A percentile compares a stretch with the other conserved stretches of the same genome.
phyloP scores from a whole-genome alignment of 2,797 vertebrate genomes.

The Pachyuromys duprasi region DNA sequence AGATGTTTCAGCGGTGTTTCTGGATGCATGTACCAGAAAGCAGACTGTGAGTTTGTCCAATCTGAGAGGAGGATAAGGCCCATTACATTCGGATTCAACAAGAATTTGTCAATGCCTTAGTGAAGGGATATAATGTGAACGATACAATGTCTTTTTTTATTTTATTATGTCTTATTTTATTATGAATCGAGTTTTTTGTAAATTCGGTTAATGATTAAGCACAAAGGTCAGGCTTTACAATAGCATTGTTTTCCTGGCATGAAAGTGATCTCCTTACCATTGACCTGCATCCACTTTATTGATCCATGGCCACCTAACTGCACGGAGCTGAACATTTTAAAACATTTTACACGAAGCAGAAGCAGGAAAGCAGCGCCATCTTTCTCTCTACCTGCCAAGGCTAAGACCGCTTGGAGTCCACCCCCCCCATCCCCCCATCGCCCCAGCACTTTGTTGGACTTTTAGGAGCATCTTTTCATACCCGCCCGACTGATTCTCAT shows the following conservation, averaged over 20 bases:
- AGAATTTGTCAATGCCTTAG: conserved; percentile 25
- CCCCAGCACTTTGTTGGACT: neutral
- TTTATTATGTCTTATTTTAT: neutral
- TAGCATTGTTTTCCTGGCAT: neutral
- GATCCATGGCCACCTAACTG: neutral
- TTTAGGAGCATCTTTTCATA: neutral
- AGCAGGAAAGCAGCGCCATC: neutral
- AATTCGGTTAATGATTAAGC: neutral
- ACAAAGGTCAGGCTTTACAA: conserved; percentile 50
- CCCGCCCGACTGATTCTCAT: neutral
- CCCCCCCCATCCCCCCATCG: neutral
- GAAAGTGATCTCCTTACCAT: neutral
- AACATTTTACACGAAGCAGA: neutral
- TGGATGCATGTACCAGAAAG: neutral
- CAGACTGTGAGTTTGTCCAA: neutral
- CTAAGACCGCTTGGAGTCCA: neutral
- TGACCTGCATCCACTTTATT: neutral
- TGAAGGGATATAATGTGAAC: neutral
- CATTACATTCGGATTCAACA: neutral
- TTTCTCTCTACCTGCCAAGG: conserved; percentile 46
- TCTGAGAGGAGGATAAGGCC: neutral
- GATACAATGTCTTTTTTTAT: neutral
- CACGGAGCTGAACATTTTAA: neutral
- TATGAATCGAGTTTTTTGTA: neutral
- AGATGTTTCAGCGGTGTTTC: neutral